phyloP scores from a whole-genome alignment of 1,140 invertebrate genomes.

The Ectropis grisescens region DNA sequence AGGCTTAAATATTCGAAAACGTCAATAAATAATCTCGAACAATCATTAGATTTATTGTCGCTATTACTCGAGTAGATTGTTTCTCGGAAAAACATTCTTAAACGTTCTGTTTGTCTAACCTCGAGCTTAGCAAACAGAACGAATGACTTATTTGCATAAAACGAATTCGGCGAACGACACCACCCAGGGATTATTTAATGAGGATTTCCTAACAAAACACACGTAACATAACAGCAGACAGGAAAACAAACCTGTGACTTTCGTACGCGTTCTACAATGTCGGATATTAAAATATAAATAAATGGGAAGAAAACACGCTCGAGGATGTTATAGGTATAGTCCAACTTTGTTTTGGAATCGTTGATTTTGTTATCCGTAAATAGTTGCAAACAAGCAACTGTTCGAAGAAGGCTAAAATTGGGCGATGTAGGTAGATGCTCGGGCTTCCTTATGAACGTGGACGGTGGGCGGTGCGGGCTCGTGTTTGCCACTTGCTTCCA shows the following conservation, averaged over 20 bases:
- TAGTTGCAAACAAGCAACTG: no score
- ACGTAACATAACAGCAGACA: constrained; percentile 20
- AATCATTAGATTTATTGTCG: no score
- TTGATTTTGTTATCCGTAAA: no score
- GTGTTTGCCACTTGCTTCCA: constrained; percentile 17
- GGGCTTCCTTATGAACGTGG: constrained; percentile 43
- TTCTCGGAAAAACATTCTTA: constrained; percentile 19
- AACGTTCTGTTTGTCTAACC: constrained; percentile 10
- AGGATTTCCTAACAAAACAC: no score
- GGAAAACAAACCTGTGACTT: constrained; percentile 13
- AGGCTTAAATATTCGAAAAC: no score
- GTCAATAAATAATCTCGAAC: no score
- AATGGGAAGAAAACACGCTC: background rate
- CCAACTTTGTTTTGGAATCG: no score
- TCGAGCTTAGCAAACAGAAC: constrained; percentile 16
- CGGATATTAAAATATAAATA: background rate
- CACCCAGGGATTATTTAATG: constrained; percentile 25
- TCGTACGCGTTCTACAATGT: constrained; percentile 4
- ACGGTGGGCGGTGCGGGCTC: constrained; percentile 16
- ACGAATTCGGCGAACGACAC: constrained; percentile 24
- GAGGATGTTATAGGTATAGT: background rate
- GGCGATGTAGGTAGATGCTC: constrained; percentile 18
- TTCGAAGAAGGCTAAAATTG: constrained; percentile 36
- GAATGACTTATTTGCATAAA: constrained; percentile 26
- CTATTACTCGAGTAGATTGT: background rate